Evolutionary conservation across 2,113 vertebrate species (phyloP).

Genomic region (Nannobrachium achirus): DNA sequence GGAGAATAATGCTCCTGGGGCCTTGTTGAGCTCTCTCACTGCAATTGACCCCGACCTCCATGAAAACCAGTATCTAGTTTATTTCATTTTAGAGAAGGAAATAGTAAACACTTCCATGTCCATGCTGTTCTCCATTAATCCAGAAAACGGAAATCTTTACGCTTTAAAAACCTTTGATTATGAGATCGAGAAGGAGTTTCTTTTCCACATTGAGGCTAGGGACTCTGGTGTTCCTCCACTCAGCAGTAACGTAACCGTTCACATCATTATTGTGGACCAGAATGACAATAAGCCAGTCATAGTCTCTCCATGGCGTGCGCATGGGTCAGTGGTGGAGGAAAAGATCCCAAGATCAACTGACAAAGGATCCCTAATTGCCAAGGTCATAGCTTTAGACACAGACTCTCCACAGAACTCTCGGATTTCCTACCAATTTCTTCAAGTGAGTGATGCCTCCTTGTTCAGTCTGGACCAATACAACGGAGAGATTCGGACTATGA

Average conservation of each 20-base stretch:
- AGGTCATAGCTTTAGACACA: constrained; percentile 69
- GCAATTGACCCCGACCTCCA: constrained; percentile 58
- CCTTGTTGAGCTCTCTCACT: constrained; percentile 40
- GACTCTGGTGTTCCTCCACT: constrained; percentile 65
- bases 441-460: constrained; percentile 74
- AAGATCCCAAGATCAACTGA: constrained; percentile 61
- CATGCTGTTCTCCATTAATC: constrained; percentile 63
- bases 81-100: constrained; percentile 59
- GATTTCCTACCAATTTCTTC: constrained; percentile 79
- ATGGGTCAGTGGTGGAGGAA: constrained; percentile 75
- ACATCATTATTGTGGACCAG: constrained; percentile 81
- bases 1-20: constrained; percentile 49
- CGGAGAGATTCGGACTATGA: constrained; percentile 77
- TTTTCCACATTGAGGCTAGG: constrained; percentile 63
- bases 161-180: constrained; percentile 67
- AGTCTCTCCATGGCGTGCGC: constrained; percentile 74
- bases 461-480: constrained; percentile 78
- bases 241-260: constrained; percentile 76
- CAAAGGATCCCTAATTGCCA: constrained; percentile 55
- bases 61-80: constrained; percentile 60
- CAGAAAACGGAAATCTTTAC: constrained; percentile 63
- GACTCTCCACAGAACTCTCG: constrained; percentile 79
- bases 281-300: constrained; percentile 82
- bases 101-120: constrained; percentile 58
- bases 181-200: constrained; percentile 62